Evolutionary conservation across 2,888 invertebrate genomes (phyloP), one percentile per base, ranked within the genome.

Genomic region (Ophion ellenae): DNA sequence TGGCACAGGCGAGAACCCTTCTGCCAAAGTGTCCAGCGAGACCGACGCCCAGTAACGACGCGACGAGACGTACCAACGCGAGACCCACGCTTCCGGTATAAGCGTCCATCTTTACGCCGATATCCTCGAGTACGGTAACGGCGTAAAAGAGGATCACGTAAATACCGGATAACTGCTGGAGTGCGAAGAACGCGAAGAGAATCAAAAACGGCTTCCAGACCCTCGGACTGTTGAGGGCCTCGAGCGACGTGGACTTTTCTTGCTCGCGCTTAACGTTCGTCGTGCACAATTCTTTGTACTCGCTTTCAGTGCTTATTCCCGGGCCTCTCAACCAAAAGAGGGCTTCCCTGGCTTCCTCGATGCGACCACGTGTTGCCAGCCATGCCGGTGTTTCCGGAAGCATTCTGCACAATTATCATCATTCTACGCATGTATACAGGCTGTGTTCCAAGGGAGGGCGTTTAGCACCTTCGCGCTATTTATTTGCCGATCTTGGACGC

Each of bases 101-200:
- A 86, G 96, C 96, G 89, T 97, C 96, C 28, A 96, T 94, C 82
- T 95, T 95, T 0, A 96, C 95, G 2, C 96, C 96, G 14, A 96
- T 96, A 20, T 96, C 96, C 87, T 96, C 95, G 91, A 97, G 96
- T 90, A 97, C 96, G 84, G 95, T 96, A 1, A 97, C 97, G 0
- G 97, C 96, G 91, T 97, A 97, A 90, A 96, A 97, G 66, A 97
- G 92, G 59, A 97, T 96, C 0, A 96, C 95, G 93, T 97, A 97
- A 77, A 97, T 96, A 0, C 97, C 97, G 0, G 96, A 96, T 90
- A 96, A 95, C 91, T 97, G 97, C 95, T 97, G 97, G 88, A 96
- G 95, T 11, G 96, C 93, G 91, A 97, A 96, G 94, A 97, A 97
- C 0, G 95, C 92, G 2, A 97, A 95, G 1, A 97, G 94, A 36